Conservation (phyloP, 2,888 invertebrate species). For the Gymnocheta viridis region DNA sequence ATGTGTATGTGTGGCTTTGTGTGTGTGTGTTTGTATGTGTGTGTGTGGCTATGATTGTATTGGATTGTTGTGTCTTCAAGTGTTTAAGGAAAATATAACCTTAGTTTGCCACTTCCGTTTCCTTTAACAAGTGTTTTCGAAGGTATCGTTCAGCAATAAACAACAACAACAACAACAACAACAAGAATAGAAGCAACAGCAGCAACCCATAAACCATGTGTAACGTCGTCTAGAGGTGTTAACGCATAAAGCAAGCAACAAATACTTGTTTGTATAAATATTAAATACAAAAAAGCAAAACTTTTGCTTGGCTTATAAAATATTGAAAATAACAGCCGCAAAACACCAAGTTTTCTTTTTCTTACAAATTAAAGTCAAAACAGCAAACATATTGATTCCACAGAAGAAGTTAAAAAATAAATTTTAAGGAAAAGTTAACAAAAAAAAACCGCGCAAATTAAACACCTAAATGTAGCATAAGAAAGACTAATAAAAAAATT, state of each 20-base stretch:
- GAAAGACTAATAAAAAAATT: background rate
- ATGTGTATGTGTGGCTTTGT: background rate
- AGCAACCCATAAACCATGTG: slow-evolving; percentile 49
- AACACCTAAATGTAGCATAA: slow-evolving; percentile 22
- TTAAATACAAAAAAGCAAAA: slow-evolving; percentile 34
- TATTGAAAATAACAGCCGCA: slow-evolving; percentile 79
- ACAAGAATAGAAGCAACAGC: too few species aligned
- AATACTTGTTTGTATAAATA: slow-evolving; percentile 60
- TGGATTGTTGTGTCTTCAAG: slow-evolving; percentile 45
- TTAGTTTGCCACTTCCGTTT: slow-evolving; percentile 70
- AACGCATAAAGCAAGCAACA: slow-evolving; percentile 58
- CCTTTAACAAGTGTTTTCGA: slow-evolving; percentile 68
- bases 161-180: slow-evolving; percentile 44
- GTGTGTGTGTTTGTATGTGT: background rate
- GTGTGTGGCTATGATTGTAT: background rate
- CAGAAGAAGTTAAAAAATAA: slow-evolving; percentile 19
- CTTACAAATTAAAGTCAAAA: background rate
- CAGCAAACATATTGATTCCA: slow-evolving; percentile 45
- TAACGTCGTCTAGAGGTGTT: slow-evolving; percentile 63
- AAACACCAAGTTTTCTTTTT: slow-evolving; percentile 69
- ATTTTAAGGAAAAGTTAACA: slow-evolving; percentile 3
- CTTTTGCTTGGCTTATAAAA: slow-evolving; percentile 77
- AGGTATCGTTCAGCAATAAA: slow-evolving; percentile 51
- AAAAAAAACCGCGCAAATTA: slow-evolving; percentile 55
- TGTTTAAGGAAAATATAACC: slow-evolving; percentile 68